Base-by-base conservation (phyloP, 2,113 vertebrate genomes). In the Phyllostomus hastatus region DNA sequence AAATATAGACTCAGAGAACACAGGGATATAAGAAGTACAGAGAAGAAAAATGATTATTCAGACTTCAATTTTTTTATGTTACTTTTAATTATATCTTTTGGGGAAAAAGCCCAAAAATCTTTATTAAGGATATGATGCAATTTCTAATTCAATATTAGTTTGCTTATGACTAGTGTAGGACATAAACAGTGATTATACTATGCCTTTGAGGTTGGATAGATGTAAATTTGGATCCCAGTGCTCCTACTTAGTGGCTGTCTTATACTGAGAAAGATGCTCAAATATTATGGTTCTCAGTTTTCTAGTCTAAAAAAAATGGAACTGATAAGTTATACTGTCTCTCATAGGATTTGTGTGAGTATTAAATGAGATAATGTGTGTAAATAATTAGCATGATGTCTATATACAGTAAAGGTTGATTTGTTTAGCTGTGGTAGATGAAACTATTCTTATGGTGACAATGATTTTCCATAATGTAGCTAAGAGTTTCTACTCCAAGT, bases 11-110 rank as follows among this genome's bases (percentile, higher is more conserved):
- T 94, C 70, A 97, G 84, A 52, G 78, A 95, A 54, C 75, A 67
- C 67, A 96, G 52, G 19, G 79, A 66, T 9, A 0, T 61, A 95
- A 96, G 90, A 97, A 96, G 70, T 24, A 76, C 26, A 84, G 90
- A 88, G 86, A 84, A 95, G 83, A 97, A 97, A 98, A 98, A 94
- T 90, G n/a, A n/a, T 64, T 85, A 31, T n/a, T 72, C 7, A 43
- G 54, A 81, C 7, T 73, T 86, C 28, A 80, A 2, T 14, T 33
- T 72, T 72, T 82, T 78, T 88, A 83, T 79, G 5, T 64, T 84
- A 64, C 17, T 80, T 61, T 61, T 2, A 26, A 50, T 75, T 96
- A 92, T 64, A 48, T 82, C 24, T 70, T 85, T 93, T 76, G 38
- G 1, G 5, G 1, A 41, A 81, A 46, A 88, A 11, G 1, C 20